phyloP scores from a whole-genome alignment of 2,888 invertebrate genomes.

The Caenorhabditis doughertyi region DNA sequence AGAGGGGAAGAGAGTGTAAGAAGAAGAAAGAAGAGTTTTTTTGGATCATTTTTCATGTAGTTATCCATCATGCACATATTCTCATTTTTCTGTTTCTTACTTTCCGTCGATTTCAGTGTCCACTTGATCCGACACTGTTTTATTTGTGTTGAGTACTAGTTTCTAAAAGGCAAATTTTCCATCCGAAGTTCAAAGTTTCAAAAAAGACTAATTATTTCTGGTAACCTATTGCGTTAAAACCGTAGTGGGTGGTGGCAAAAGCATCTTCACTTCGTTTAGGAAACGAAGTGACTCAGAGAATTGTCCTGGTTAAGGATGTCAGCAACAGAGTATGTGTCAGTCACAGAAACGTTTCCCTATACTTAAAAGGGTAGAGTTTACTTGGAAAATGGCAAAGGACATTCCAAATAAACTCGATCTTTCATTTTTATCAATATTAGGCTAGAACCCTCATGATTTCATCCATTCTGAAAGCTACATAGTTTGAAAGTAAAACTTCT shows the following conservation, averaged over 20 bases:
- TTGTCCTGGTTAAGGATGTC: constrained; percentile 14
- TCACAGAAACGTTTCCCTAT: not conserved
- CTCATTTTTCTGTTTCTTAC: constrained; percentile 1
- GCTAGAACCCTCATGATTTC: not conserved
- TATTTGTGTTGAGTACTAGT: too few species aligned
- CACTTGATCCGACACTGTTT: not conserved
- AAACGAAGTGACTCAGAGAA: constrained; percentile 6
- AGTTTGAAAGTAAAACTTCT: too few species aligned
- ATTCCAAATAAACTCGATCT: not conserved
- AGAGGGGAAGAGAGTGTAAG: not conserved
- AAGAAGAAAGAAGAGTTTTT: constrained; percentile 4
- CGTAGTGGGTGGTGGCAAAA: constrained; percentile 9
- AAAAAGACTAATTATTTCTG: constrained; percentile 3
- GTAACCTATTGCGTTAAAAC: not conserved
- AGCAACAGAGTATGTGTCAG: not conserved
- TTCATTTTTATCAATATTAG: not conserved
- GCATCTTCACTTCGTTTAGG: not conserved
- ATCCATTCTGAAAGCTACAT: not conserved
- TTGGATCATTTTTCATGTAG: constrained; percentile 32
- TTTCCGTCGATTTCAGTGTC: constrained; percentile 2
- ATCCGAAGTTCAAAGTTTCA: too few species aligned
- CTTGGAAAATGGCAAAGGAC: not conserved
- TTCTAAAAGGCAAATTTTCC: too few species aligned
- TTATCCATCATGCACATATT: constrained; percentile 4
- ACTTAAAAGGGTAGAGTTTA: not conserved